Conservation (phyloP, 2,888 invertebrate species). For the Thysanoteuthis rhombus region DNA sequence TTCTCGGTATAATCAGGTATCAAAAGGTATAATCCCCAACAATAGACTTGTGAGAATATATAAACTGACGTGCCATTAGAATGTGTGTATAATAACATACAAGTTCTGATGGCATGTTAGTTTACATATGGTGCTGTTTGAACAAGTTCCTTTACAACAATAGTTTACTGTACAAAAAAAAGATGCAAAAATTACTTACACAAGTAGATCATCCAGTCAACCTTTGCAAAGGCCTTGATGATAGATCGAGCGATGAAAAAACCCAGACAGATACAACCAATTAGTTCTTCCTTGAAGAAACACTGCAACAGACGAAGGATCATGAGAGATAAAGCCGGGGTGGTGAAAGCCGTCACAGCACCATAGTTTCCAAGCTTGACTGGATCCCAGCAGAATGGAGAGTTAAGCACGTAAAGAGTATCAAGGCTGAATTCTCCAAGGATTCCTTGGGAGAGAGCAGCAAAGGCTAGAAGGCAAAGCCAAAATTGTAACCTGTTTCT, state of each 20-base stretch:
- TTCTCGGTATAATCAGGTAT: too few species aligned
- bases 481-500: background rate
- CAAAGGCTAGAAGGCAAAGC: constrained; percentile 28
- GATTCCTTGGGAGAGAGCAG: background rate
- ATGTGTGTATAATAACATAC: too few species aligned
- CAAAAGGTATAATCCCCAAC: too few species aligned
- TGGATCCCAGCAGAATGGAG: constrained; percentile 47
- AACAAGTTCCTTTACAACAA: too few species aligned
- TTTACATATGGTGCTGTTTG: too few species aligned
- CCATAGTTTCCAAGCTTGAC: constrained; percentile 43
- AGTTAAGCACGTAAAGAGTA: constrained; percentile 42
- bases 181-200: constrained; percentile 39
- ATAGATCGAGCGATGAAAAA: constrained; percentile 37
- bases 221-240: constrained; percentile 40
- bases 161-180: too few species aligned
- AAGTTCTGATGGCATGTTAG: too few species aligned
- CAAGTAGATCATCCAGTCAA: constrained; percentile 38
- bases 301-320: background rate
- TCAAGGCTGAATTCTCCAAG: constrained; percentile 41
- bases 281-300: background rate
- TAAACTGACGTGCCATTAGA: too few species aligned
- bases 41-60: too few species aligned
- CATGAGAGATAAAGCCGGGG: background rate
- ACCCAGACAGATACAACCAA: constrained; percentile 36
- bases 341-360: constrained; percentile 27